Base-by-base conservation (phyloP, 2,888 invertebrate genomes). In the Netelia virgata region DNA sequence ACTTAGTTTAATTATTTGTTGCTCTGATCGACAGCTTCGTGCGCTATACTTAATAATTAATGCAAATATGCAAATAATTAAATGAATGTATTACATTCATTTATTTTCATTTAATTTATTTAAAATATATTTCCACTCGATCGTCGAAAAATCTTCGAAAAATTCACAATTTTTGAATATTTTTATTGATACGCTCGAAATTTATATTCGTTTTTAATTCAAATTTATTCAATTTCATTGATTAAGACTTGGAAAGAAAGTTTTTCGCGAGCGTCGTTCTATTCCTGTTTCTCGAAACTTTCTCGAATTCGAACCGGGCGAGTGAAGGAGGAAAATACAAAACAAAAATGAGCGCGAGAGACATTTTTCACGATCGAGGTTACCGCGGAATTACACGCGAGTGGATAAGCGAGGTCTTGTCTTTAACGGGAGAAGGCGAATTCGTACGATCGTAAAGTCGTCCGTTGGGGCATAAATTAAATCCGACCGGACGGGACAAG, bases 391-490 rank as follows among this genome's bases (percentile, higher is more conserved):
- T 43, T 41, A 20, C 18, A 63, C 47, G 43, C 47, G 41, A 47
- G 47, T 1, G 47, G 1, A 23, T 70, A 70, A 75, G 74, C 57
- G 70, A 79, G 84, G 77, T 64, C 83, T 80, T 57, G 11, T 8
- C 23, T 82, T 79, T 74, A 80, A 75, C 78, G 69, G 28, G 84
- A 63, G 18, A 79, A 84, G 18, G 85, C 83, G 82, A 87, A 88
- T 87, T 82, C 64, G 79, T 47, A 59, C 57, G 20, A 82, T 84
- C 84, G 79, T 83, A 87, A 86, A 87, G 75, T 47, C 72, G 41
- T 64, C 53, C 74, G 23, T 50, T 16, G 43, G 57, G 43, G 72
- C 77, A 85, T 87, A 86, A 86, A 86, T 87, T 85, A 79, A 85
- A 85, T 86, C 75, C 47, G 74, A 74, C 16, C 57, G 53, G 78